Evolutionary conservation across 30 jellyfish, hydroid and myxozoan genomes (phyloP).

Genomic region (Sanderia malayensis): DNA sequence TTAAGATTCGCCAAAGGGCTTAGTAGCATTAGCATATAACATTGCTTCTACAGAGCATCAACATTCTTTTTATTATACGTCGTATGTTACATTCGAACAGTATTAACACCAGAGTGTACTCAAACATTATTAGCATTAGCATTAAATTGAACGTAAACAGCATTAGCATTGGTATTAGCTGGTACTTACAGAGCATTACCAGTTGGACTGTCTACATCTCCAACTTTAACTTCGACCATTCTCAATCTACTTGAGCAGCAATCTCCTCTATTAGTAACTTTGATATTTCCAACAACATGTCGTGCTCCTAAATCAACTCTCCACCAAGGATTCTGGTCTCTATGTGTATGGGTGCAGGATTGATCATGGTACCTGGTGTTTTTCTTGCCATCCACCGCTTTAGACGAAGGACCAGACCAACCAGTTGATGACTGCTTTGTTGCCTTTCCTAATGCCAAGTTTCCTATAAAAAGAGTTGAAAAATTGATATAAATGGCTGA

Average conservation of each 20-base stretch:
- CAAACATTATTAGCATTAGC: no score
- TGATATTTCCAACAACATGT: constrained; percentile 27
- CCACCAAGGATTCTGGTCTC: constrained; percentile 58
- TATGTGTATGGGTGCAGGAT: constrained; percentile 39
- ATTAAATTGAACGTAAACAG: no score
- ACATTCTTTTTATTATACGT: no score
- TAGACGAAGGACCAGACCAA: constrained; percentile 29
- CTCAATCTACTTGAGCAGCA: constrained; percentile 48
- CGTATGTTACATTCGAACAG: no score
- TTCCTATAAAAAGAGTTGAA: no score
- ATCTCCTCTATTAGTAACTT: constrained; percentile 40
- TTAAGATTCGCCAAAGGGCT: no score
- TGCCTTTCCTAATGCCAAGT: constrained; percentile 40
- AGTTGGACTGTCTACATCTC: constrained; percentile 32
- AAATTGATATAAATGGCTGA: no score
- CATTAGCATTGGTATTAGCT: no score
- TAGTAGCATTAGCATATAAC: no score
- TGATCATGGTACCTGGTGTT: background rate
- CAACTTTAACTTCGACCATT: constrained; percentile 41
- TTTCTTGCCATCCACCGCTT: constrained; percentile 51
- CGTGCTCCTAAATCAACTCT: constrained; percentile 44
- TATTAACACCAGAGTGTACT: no score
- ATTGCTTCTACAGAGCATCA: no score
- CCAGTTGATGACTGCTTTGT: constrained; percentile 57
- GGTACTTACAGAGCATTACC: constrained; percentile 48